Percentiles rank a stretch among this genome's conserved stretches.
phyloP scores from a whole-genome alignment of 2,113 vertebrate genomes.

The Oriolus oriolus region DNA sequence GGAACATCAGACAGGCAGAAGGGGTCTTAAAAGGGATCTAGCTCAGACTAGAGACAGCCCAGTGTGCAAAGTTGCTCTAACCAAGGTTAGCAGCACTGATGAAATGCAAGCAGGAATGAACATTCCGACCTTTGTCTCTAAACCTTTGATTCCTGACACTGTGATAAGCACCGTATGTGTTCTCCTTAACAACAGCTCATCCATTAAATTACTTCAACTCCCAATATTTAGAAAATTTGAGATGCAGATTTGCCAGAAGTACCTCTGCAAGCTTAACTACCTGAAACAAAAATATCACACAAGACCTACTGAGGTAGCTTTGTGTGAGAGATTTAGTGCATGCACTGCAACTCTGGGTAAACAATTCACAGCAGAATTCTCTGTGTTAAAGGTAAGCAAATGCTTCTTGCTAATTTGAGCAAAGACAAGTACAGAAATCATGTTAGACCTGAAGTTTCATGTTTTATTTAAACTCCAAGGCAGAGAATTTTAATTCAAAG shows the following conservation, averaged over 20 bases:
- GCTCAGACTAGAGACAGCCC: not conserved
- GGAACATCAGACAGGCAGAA: not conserved
- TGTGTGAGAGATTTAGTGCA: not conserved
- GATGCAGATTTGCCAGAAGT: not conserved
- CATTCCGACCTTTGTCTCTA: not conserved
- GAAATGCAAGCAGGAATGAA: not conserved
- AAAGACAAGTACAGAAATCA: not conserved
- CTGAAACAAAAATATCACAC: not conserved
- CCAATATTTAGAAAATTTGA: not conserved
- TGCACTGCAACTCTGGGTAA: not conserved
- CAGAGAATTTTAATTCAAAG: not conserved
- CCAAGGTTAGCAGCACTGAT: not conserved
- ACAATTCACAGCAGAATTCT: not conserved
- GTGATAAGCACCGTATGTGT: not conserved
- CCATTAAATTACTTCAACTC: not conserved
- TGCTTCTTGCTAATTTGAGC: not conserved
- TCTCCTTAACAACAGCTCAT: not conserved
- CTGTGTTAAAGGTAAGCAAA: not conserved
- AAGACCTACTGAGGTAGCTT: not conserved
- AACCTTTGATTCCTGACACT: not conserved
- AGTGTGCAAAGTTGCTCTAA: not conserved
- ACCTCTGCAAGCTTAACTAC: not conserved
- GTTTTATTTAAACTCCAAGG: not conserved
- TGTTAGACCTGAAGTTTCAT: not conserved
- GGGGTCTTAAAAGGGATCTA: not conserved